A percentile compares a stretch with the other conserved stretches of the same genome.
Evolutionary conservation across 2,797 vertebrate genomes (phyloP).

Genomic region (Uromys caudimaculatus): DNA sequence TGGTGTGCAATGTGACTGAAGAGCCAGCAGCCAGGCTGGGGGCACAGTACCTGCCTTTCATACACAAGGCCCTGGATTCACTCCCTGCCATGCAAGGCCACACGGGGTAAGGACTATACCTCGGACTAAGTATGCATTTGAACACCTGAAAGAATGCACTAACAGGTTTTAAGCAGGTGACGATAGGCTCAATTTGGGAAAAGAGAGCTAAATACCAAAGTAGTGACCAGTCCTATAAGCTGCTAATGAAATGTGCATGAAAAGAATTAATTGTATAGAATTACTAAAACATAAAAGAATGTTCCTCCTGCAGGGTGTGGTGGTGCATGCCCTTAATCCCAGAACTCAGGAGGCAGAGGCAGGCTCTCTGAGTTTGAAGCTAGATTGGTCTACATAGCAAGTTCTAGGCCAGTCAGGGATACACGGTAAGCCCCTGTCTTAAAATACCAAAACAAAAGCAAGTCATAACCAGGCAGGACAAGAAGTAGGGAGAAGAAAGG

Average conservation of each 20-base stretch:
- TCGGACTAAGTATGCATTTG: not conserved
- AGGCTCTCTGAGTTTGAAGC: not conserved
- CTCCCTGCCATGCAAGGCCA: not conserved
- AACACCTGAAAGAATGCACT: not conserved
- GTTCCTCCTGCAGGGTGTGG: not conserved
- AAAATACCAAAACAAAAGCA: not conserved
- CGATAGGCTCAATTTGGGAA: not conserved
- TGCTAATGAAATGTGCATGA: not conserved
- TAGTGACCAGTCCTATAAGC: not conserved
- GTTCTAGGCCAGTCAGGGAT: not conserved
- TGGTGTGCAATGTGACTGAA: fast-evolving
- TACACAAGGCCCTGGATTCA: not conserved
- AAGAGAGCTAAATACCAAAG: not conserved
- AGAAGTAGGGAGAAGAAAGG: not conserved
- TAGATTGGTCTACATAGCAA: not conserved
- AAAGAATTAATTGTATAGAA: not conserved
- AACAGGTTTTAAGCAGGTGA: not conserved
- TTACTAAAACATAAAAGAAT: not conserved
- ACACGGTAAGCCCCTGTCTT: not conserved
- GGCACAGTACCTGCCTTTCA: not conserved
- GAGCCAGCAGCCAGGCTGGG: not conserved
- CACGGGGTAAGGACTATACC: not conserved
- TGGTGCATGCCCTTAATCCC: not conserved
- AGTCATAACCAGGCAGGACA: not conserved
- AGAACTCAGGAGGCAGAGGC: not conserved